These are phyloP conservation scores for Maccullochella peelii DNA, from an alignment of 2,113 vertebrate genomes.

Conservation along the genomic window DNA sequence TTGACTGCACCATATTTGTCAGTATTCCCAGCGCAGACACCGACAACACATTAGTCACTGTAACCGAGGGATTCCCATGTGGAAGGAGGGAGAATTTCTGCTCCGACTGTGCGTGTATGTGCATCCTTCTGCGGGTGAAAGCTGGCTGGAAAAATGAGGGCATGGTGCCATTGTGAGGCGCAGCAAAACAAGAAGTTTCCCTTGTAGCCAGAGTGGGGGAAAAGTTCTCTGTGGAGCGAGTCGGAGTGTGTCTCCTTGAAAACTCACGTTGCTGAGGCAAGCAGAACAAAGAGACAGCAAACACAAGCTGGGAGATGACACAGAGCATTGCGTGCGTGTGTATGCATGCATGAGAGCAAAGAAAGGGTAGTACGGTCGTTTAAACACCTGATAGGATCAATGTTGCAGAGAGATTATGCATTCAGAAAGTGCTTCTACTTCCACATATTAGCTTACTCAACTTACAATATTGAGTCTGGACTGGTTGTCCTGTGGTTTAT, in stretches of 20 bases:
- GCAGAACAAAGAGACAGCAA: conserved; percentile 57
- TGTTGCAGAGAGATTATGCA: background rate
- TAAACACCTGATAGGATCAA: background rate
- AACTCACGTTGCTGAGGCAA: conserved; percentile 56
- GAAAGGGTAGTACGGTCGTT: background rate
- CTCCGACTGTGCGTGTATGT: conserved; percentile 19
- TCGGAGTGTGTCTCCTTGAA: conserved; percentile 59
- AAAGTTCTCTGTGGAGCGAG: conserved; percentile 40
- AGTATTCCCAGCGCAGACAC: conserved; percentile 59
- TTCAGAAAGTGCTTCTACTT: background rate
- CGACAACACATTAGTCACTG: conserved; percentile 70
- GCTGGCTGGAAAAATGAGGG: conserved; percentile 58
- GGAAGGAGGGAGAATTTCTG: conserved; percentile 49
- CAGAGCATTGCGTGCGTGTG: background rate
- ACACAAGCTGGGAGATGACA: conserved; percentile 39
- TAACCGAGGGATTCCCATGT: conserved; percentile 67
- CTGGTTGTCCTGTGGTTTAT: background rate
- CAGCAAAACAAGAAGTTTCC: conserved; percentile 50
- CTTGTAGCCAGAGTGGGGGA: conserved; percentile 21
- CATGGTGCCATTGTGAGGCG: conserved; percentile 51
- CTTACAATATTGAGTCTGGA: background rate
- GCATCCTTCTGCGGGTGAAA: conserved; percentile 39
- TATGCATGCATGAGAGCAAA: background rate
- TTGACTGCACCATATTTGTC: conserved; percentile 59
- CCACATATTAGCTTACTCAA: background rate